Percentiles rank a stretch among this genome's conserved stretches.
These are phyloP conservation scores for Eurystomus glaucurus DNA, from an alignment of 2,797 vertebrate genomes.

Conservation along the genomic window DNA sequence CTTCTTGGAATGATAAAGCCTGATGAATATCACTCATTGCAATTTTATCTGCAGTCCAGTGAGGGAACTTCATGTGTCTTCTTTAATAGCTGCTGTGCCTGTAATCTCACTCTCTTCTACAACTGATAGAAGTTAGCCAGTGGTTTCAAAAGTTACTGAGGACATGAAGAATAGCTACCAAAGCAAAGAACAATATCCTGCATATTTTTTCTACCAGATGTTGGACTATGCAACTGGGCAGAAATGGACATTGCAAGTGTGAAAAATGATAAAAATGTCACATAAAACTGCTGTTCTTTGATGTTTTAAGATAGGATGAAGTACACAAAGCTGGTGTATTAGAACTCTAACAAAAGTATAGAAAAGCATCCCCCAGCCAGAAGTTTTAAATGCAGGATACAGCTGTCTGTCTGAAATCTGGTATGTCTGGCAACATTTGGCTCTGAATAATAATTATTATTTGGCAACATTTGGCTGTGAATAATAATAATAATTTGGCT, in stretches of 20 bases:
- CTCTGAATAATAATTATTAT: not conserved
- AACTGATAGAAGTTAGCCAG: not conserved
- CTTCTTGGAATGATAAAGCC: not conserved
- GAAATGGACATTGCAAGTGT: not conserved
- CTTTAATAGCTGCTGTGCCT: not conserved
- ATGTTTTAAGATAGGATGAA: not conserved
- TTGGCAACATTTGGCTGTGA: not conserved
- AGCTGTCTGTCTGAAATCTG: not conserved
- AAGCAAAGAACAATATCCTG: not conserved
- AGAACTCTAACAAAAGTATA: not conserved
- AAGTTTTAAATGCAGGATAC: not conserved
- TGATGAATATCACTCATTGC: not conserved
- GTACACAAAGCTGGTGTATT: not conserved
- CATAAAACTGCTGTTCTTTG: not conserved
- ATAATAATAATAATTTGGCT: not conserved
- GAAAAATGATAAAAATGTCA: not conserved
- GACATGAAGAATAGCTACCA: not conserved
- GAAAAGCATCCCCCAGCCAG: not conserved
- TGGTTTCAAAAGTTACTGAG: not conserved
- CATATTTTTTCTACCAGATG: not conserved
- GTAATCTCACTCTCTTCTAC: not conserved
- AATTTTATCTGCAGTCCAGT: not conserved
- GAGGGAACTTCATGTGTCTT: not conserved
- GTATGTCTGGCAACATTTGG: not conserved
- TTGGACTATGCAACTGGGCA: not conserved